A percentile compares a stretch with the other conserved stretches of the same genome.
These are phyloP conservation scores for Leptopilina myrica DNA, from an alignment of 2,888 invertebrate species.

Conservation along the genomic window DNA sequence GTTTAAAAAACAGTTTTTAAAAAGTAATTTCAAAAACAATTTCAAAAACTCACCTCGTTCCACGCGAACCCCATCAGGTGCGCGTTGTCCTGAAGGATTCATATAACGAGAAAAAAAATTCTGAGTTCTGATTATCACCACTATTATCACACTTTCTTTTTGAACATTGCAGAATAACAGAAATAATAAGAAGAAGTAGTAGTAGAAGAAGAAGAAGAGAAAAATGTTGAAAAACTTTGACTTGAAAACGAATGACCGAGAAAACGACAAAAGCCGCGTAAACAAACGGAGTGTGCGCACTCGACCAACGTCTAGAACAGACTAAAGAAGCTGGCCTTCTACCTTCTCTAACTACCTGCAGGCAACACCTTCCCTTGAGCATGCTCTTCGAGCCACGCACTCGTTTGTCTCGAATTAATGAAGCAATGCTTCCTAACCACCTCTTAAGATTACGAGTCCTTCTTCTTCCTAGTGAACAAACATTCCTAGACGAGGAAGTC, in stretches of 20 bases:
- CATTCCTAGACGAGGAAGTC: constrained; percentile 40
- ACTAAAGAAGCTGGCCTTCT: constrained; percentile 64
- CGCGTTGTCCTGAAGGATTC: constrained; percentile 64
- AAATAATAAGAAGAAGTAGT: no score
- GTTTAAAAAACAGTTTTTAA: no score
- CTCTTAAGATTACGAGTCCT: constrained; percentile 10
- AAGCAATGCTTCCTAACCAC: constrained; percentile 28
- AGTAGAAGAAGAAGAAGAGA: no score
- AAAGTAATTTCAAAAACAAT: no score
- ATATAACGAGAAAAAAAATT: constrained; percentile 62
- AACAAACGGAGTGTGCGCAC: constrained; percentile 61
- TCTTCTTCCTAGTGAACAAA: constrained; percentile 33
- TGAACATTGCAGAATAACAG: no score
- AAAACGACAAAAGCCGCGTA: constrained; percentile 35
- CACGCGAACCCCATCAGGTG: constrained; percentile 71
- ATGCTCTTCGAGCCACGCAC: constrained; percentile 39
- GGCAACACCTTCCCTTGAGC: constrained; percentile 56
- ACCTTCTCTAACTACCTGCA: constrained; percentile 59
- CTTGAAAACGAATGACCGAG: background rate
- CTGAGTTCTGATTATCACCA: constrained; percentile 46
- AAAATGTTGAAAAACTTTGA: no score
- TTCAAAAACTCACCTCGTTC: constrained; percentile 66
- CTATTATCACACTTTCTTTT: constrained; percentile 44
- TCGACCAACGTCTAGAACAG: constrained; percentile 65
- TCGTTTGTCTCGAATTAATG: constrained; percentile 36